A percentile compares a stretch with the other conserved stretches of the same genome.
Conservation (phyloP, 2,113 vertebrate genomes). For the Calyptommatus sinebrachiatus region DNA sequence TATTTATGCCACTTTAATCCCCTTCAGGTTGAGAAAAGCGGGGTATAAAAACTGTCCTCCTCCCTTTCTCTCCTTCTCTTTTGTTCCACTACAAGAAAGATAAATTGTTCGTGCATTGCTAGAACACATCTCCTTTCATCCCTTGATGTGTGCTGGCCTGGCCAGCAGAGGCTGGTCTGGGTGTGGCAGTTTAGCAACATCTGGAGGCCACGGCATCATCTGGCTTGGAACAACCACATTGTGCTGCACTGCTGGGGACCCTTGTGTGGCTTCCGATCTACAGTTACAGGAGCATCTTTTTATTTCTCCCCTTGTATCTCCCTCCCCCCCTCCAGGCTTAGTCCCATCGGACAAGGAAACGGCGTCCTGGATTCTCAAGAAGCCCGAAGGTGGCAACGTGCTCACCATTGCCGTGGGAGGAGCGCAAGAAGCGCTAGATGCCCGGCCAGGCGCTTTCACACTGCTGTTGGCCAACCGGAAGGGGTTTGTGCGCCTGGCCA, state of each 20-base stretch:
- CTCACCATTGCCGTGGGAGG: conserved; percentile 83
- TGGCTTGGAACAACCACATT: too few species aligned
- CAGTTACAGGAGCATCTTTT: neutral
- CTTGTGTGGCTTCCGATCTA: too few species aligned
- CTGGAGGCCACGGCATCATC: neutral
- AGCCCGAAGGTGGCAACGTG: conserved; percentile 72
- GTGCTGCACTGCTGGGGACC: too few species aligned
- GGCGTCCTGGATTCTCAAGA: conserved; percentile 70
- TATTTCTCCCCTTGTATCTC: neutral
- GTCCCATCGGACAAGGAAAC: conserved; percentile 84
- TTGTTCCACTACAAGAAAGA: too few species aligned
- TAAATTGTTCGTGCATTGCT: neutral
- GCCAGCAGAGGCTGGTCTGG: neutral
- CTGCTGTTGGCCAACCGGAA: conserved; percentile 85
- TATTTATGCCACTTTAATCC: too few species aligned
- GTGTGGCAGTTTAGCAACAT: neutral
- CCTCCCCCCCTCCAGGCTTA: conserved; percentile 74
- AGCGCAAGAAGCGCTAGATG: conserved; percentile 84
- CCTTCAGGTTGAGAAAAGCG: too few species aligned
- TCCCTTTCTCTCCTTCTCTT: too few species aligned
- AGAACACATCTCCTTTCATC: neutral
- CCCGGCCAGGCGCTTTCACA: conserved; percentile 79
- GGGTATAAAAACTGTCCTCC: too few species aligned
- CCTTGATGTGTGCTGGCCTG: neutral
- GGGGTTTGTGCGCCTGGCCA: conserved; percentile 89